Conservation (phyloP, 2,888 invertebrate species). For the Geotrupes spiniger region DNA sequence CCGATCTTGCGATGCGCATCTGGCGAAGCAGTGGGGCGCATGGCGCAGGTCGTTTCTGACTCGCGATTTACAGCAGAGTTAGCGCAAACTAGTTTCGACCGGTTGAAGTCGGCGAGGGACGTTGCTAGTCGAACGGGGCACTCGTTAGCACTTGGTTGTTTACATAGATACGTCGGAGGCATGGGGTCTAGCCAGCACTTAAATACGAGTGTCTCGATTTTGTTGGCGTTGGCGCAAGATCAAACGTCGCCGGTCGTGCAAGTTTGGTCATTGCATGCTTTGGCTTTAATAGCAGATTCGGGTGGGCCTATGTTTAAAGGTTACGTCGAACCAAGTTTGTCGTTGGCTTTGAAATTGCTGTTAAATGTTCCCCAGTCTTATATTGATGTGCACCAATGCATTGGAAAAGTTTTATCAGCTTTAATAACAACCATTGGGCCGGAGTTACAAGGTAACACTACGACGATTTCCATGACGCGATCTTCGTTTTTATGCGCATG, state of each 20-base stretch:
- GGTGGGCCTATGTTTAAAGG: slow-evolving; percentile 99
- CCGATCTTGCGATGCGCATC: slow-evolving; percentile 87
- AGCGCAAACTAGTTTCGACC: slow-evolving; percentile 86
- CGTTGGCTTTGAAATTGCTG: slow-evolving; percentile 83
- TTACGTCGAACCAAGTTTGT: slow-evolving; percentile 93
- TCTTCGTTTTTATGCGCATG: slow-evolving; percentile 90
- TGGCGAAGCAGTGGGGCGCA: slow-evolving; percentile 90
- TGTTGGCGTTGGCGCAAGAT: slow-evolving; percentile 93
- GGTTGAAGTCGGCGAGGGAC: slow-evolving; percentile 81
- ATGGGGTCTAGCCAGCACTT: slow-evolving; percentile 94
- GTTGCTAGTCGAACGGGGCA: slow-evolving; percentile 84
- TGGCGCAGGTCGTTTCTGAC: slow-evolving; percentile 87
- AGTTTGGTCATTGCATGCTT: slow-evolving; percentile 95
- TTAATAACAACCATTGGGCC: slow-evolving; percentile 98
- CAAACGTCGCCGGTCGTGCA: slow-evolving; percentile 92
- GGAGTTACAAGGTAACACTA: slow-evolving; percentile 85
- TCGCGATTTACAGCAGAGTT: slow-evolving; percentile 84
- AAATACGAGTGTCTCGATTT: slow-evolving; percentile 89
- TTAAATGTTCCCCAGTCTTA: slow-evolving; percentile 87
- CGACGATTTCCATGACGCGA: slow-evolving; percentile 71
- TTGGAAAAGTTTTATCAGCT: slow-evolving; percentile 90
- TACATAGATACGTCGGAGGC: slow-evolving; percentile 93
- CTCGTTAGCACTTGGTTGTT: slow-evolving; percentile 90
- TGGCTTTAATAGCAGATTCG: slow-evolving; percentile 94
- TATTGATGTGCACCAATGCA: slow-evolving; percentile 89